Evolutionary conservation across 2,888 invertebrate genomes (phyloP).

Genomic region (Mythimna impura): DNA sequence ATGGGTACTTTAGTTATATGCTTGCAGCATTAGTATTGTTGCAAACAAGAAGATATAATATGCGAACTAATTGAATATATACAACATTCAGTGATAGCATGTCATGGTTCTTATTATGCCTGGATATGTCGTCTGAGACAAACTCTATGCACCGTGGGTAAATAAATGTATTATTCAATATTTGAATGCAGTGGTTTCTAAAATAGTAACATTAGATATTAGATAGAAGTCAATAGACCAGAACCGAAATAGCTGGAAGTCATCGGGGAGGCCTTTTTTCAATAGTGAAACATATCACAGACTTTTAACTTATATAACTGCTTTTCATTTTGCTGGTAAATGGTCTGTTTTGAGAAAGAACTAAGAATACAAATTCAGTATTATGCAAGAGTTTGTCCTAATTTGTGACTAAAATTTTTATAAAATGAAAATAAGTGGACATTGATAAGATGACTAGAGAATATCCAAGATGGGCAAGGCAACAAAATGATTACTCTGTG

Average conservation of each 20-base stretch:
- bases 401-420: neutral
- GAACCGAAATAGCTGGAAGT: conserved; percentile 5
- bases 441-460: neutral
- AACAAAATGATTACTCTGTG: neutral
- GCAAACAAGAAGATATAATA: conserved; percentile 1
- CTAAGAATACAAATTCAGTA: neutral
- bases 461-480: conserved; percentile 8
- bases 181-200: conserved; percentile 11
- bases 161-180: neutral
- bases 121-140: neutral
- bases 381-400: neutral
- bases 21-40: neutral
- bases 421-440: neutral
- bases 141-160: neutral
- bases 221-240: neutral
- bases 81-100: neutral
- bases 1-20: conserved; percentile 7
- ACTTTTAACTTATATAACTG: neutral
- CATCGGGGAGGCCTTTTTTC: neutral
- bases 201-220: neutral
- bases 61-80: neutral
- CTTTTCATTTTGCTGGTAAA: conserved; percentile 32
- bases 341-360: neutral
- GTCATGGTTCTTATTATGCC: neutral
- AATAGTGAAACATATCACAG: neutral